phyloP scores from a whole-genome alignment of 2,797 vertebrate genomes.

The Neomorphus geoffroyi region DNA sequence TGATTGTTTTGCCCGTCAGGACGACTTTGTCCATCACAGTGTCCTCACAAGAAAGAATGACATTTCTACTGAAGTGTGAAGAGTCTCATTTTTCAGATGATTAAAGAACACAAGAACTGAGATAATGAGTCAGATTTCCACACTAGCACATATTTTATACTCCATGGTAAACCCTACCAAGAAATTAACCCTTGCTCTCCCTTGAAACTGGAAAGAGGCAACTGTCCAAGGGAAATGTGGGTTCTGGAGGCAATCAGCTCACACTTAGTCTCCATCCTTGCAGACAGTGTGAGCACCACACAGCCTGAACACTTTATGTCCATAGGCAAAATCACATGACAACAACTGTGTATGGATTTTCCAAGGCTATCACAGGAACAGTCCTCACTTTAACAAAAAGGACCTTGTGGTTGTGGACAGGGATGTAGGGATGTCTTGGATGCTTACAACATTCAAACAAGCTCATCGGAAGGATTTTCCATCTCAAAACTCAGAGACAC shows the following conservation, averaged over 20 bases:
- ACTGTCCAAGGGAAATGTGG: not conserved
- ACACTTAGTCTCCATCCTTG: not conserved
- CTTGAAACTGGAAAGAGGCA: not conserved
- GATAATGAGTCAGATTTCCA: not conserved
- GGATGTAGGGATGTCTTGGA: too few species aligned
- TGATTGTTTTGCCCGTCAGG: not conserved
- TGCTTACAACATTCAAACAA: not conserved
- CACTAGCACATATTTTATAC: not conserved
- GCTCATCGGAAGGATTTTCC: not conserved
- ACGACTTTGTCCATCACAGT: not conserved
- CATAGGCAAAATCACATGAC: not conserved
- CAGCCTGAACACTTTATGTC: not conserved
- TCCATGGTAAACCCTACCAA: not conserved
- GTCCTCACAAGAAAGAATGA: not conserved
- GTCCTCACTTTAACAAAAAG: not conserved
- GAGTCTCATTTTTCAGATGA: not conserved
- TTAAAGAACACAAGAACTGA: not conserved
- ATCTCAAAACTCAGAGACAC: not conserved
- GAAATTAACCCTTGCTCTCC: not conserved
- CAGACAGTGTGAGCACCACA: not conserved
- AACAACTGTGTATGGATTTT: not conserved
- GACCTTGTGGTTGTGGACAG: not conserved
- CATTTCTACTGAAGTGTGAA: not conserved
- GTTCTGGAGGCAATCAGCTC: not conserved
- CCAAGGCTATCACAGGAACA: not conserved